Percentiles rank a stretch among this genome's conserved stretches.
These are phyloP conservation scores for Campopleginae sp. DNA, from an alignment of 2,888 invertebrate genomes.

Conservation along the genomic window DNA sequence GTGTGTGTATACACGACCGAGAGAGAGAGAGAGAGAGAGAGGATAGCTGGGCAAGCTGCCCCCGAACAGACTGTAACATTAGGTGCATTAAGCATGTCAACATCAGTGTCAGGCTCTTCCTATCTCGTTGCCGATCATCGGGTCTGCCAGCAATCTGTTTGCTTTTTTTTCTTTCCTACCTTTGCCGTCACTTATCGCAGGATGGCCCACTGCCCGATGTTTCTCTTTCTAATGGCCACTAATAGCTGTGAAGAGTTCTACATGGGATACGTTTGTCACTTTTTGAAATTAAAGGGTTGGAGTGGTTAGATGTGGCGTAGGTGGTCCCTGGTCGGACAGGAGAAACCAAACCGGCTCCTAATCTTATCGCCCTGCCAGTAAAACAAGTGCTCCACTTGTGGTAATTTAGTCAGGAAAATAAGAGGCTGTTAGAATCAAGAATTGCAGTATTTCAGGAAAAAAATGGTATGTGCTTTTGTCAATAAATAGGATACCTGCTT, in stretches of 20 bases:
- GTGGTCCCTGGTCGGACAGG: not conserved
- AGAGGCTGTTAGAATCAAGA: not conserved
- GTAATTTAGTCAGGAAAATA: constrained; percentile 49
- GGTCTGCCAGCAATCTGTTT: constrained; percentile 75
- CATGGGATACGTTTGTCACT: constrained; percentile 61
- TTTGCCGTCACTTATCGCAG: constrained; percentile 34
- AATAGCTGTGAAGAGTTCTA: constrained; percentile 75
- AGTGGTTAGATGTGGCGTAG: constrained; percentile 10
- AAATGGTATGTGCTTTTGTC: not conserved
- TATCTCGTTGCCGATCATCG: constrained; percentile 71
- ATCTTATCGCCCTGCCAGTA: constrained; percentile 54
- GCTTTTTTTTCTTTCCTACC: constrained; percentile 55
- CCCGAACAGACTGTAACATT: constrained; percentile 62
- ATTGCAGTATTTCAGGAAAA: not conserved
- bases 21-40: not conserved
- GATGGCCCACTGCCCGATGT: constrained; percentile 33
- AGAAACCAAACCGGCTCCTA: constrained; percentile 6
- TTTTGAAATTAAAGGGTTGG: constrained; percentile 31
- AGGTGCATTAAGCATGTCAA: constrained; percentile 81
- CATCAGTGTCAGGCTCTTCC: constrained; percentile 66
- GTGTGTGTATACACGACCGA: not conserved
- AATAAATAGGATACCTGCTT: not conserved
- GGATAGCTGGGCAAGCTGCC: constrained; percentile 56
- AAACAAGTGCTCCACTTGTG: constrained; percentile 34
- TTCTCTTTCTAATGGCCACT: constrained; percentile 72